Percentiles rank a stretch among this genome's conserved stretches.
Conservation (phyloP, 2,797 vertebrate species). For the Aplochiton taeniatus region DNA sequence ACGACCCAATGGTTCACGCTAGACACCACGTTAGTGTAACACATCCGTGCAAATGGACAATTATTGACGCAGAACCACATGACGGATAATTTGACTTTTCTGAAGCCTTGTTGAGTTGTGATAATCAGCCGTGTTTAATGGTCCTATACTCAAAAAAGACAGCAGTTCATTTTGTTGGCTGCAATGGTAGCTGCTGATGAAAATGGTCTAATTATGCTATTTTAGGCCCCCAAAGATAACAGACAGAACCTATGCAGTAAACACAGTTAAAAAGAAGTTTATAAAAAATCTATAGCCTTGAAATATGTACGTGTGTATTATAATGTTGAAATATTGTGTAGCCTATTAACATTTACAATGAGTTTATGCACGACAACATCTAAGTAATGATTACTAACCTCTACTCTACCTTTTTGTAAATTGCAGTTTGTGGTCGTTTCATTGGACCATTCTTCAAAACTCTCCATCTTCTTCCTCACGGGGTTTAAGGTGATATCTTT, state of each 20-base stretch:
- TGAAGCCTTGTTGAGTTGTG: conserved; percentile 57
- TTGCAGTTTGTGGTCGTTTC: neutral
- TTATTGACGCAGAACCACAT: conserved; percentile 65
- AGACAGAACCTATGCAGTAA: no score
- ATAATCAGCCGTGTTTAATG: conserved; percentile 70
- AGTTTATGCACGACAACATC: no score
- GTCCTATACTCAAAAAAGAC: conserved; percentile 10
- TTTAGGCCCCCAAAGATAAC: no score
- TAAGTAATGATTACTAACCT: no score
- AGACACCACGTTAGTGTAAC: conserved; percentile 64
- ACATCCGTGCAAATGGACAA: conserved; percentile 72
- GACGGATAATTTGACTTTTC: conserved; percentile 69
- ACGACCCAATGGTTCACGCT: conserved; percentile 47
- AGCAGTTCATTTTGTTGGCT: neutral
- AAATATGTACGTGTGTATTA: no score
- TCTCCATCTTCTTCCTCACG: conserved; percentile 32
- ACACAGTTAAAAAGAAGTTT: no score
- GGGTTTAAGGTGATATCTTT: conserved; percentile 28
- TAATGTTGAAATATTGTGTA: no score
- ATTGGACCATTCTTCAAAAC: conserved; percentile 27
- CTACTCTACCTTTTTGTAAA: neutral
- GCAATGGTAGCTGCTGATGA: no score
- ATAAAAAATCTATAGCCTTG: no score
- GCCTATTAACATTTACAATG: no score
- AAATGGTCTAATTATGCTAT: no score